Percentiles rank a stretch among this genome's conserved stretches.
Evolutionary conservation across 2,797 vertebrate genomes (phyloP).

Genomic region (Argentina silus): DNA sequence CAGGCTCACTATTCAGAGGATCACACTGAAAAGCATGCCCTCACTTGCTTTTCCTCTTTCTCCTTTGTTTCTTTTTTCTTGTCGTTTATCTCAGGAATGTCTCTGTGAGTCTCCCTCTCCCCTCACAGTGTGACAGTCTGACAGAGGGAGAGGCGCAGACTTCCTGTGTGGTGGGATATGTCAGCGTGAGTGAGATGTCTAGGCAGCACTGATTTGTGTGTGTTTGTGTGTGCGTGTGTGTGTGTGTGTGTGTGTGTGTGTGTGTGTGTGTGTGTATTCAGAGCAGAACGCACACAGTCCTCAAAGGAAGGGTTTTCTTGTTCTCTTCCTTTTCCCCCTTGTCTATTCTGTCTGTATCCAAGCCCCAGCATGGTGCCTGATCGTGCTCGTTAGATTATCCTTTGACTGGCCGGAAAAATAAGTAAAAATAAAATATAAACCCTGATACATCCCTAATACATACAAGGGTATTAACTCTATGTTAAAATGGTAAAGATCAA

Average conservation of each 20-base stretch:
- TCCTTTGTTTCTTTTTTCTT: constrained; percentile 44
- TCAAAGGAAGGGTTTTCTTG: constrained; percentile 17
- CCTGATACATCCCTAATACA: neutral
- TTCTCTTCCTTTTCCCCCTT: constrained; percentile 15
- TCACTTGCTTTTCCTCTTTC: constrained; percentile 25
- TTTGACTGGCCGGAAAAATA: neutral
- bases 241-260: neutral
- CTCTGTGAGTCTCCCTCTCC: constrained; percentile 49
- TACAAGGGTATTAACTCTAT: neutral
- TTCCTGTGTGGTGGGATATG: constrained; percentile 63
- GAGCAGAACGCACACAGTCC: constrained; percentile 20
- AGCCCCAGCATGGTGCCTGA: neutral
- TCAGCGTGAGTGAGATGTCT: constrained; percentile 70
- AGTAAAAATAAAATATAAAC: too few relatives aligned
- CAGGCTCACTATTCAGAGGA: too few relatives aligned
- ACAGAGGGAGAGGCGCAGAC: constrained; percentile 46
- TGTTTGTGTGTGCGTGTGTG: constrained; percentile 17
- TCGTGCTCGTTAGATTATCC: neutral
- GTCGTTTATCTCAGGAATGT: neutral
- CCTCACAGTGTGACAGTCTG: constrained; percentile 59
- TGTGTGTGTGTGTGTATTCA: neutral
- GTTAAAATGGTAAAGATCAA: neutral
- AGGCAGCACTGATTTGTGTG: constrained; percentile 58
- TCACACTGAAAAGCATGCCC: constrained; percentile 28
- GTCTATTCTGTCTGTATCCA: neutral